Evolutionary conservation across 2,797 vertebrate species (phyloP).

Genomic region (Cirrhinus molitorella): DNA sequence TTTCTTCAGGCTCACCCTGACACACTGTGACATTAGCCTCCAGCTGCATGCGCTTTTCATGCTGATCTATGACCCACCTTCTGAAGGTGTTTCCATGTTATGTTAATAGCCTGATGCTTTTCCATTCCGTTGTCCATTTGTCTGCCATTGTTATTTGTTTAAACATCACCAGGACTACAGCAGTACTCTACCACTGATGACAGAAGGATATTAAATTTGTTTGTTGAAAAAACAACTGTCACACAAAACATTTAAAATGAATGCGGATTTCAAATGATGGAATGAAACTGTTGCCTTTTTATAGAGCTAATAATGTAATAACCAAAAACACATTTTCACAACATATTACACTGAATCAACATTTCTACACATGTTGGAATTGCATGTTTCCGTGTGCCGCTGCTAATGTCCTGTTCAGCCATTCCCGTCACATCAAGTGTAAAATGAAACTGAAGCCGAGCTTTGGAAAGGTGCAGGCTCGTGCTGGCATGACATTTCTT

Average conservation of each 20-base stretch:
- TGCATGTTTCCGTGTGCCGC: neutral
- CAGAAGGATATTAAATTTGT: neutral
- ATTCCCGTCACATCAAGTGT: constrained; percentile 42
- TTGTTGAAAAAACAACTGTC: neutral
- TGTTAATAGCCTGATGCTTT: constrained; percentile 8
- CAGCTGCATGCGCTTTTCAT: constrained; percentile 2
- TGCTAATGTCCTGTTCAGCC: neutral
- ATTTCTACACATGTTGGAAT: neutral
- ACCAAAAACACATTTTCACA: constrained; percentile 9
- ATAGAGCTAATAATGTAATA: neutral
- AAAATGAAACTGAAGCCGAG: constrained; percentile 47
- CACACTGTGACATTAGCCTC: neutral
- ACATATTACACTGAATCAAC: constrained; percentile 9
- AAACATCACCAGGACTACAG: neutral
- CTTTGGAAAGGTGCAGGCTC: constrained; percentile 22
- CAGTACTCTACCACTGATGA: neutral
- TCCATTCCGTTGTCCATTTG: neutral
- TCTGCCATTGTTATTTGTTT: neutral
- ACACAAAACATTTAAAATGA: neutral
- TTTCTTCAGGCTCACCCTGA: constrained; percentile 24
- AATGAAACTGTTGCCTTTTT: neutral
- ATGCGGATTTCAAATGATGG: neutral
- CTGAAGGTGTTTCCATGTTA: constrained; percentile 16
- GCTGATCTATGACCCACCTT: constrained; percentile 18
- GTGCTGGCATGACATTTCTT: constrained; percentile 37